A percentile compares a stretch with the other conserved stretches of the same genome.
Conservation (phyloP, 2,888 invertebrate genomes). For the Sthenelais limicola region DNA sequence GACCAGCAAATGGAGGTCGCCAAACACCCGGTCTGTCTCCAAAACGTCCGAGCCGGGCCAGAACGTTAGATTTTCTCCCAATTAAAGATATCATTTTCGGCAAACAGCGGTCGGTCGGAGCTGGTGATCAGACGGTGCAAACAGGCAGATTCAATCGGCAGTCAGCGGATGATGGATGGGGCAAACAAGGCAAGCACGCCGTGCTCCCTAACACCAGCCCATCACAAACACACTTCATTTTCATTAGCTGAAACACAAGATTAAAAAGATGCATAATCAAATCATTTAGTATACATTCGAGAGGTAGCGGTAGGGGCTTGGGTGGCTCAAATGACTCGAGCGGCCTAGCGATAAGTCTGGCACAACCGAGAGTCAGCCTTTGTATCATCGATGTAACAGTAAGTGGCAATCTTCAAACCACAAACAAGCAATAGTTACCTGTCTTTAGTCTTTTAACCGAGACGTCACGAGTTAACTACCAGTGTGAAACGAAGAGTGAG, state of each 20-base stretch:
- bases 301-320: slow-evolving; percentile 11
- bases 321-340: background rate
- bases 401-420: too few species aligned
- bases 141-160: slow-evolving; percentile 33
- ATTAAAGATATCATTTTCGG: slow-evolving; percentile 39
- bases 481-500: too few species aligned
- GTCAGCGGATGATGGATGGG: slow-evolving; percentile 35
- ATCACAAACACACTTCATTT: slow-evolving; percentile 38
- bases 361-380: slow-evolving; percentile 12
- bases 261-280: slow-evolving; percentile 39
- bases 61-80: slow-evolving; percentile 38
- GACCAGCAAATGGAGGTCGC: slow-evolving; percentile 28
- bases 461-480: too few species aligned
- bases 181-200: slow-evolving; percentile 12
- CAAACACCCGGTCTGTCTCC: slow-evolving; percentile 30
- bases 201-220: background rate
- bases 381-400: slow-evolving; percentile 28
- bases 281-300: slow-evolving; percentile 36
- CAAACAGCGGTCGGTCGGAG: slow-evolving; percentile 23
- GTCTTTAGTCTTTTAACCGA: too few species aligned
- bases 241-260: slow-evolving; percentile 38
- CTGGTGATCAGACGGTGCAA: slow-evolving; percentile 31
- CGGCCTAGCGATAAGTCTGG: background rate
- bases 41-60: slow-evolving; percentile 23
- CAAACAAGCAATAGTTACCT: too few species aligned